A percentile compares a stretch with the other conserved stretches of the same genome.
Conservation (phyloP, 2,888 invertebrate genomes). For the Tetropium fuscum region DNA sequence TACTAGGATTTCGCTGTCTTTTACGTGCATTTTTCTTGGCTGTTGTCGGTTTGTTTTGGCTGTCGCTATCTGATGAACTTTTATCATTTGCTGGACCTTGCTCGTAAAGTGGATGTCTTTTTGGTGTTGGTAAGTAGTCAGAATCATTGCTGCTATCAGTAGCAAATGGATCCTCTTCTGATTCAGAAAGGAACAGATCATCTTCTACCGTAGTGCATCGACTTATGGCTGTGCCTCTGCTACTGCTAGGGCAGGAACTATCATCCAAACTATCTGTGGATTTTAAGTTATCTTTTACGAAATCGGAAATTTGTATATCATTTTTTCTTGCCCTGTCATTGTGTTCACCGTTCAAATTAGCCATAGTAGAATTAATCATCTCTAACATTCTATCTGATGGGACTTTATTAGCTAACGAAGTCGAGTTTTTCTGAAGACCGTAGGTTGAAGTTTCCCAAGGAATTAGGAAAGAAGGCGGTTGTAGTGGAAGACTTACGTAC, state of each 20-base stretch:
- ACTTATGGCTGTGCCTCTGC: slow-evolving; percentile 3
- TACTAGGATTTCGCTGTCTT: slow-evolving; percentile 8
- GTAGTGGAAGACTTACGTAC: neutral
- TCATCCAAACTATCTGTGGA: neutral
- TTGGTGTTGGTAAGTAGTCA: slow-evolving; percentile 6
- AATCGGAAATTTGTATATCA: slow-evolving; percentile 2
- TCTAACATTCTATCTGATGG: neutral
- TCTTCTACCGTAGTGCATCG: neutral
- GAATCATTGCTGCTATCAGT: slow-evolving; percentile 6
- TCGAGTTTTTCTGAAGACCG: neutral
- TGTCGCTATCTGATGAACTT: slow-evolving; percentile 12
- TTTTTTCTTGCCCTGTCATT: neutral
- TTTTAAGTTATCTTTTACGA: neutral
- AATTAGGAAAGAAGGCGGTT: neutral
- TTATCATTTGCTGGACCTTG: slow-evolving; percentile 8
- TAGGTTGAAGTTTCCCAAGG: slow-evolving; percentile 4
- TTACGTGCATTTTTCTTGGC: slow-evolving; percentile 12
- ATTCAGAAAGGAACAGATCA: slow-evolving; percentile 16
- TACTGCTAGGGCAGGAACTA: neutral
- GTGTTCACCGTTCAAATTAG: neutral
- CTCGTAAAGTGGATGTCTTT: neutral
- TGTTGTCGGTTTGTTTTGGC: slow-evolving; percentile 5
- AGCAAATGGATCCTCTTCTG: slow-evolving; percentile 7
- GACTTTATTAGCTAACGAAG: neutral
- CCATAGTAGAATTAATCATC: neutral